Conservation (phyloP, 2,113 vertebrate species). For the Amphiprion ocellaris region DNA sequence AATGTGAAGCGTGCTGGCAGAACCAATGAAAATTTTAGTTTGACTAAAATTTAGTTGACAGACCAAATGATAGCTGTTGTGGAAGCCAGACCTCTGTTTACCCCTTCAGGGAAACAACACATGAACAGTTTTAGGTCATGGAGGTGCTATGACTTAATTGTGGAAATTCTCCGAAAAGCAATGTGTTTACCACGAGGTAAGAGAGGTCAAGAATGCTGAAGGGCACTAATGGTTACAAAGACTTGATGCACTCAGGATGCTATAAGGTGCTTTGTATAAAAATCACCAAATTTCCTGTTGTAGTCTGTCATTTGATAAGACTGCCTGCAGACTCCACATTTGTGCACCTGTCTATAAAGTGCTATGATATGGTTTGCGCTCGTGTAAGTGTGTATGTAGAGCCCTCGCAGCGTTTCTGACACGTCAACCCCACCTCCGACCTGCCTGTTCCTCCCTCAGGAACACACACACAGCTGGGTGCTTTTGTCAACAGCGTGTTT, state of each 20-base stretch:
- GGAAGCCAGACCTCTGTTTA: slow-evolving; percentile 1
- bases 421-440: background rate
- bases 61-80: background rate
- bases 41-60: too few relatives aligned
- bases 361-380: too few relatives aligned
- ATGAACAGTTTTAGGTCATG: background rate
- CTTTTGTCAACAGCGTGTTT: slow-evolving; percentile 4
- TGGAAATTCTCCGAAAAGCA: slow-evolving; percentile 11
- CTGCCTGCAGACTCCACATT: too few relatives aligned
- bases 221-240: slow-evolving; percentile 2
- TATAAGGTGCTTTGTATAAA: background rate
- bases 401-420: background rate
- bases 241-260: background rate
- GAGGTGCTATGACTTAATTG: background rate
- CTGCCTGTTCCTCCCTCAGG: background rate
- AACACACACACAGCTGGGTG: slow-evolving; percentile 6
- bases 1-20: too few relatives aligned
- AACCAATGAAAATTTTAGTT: too few relatives aligned
- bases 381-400: too few relatives aligned
- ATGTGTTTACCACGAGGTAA: background rate
- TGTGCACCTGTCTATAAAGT: background rate
- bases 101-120: background rate
- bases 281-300: background rate
- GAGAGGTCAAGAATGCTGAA: background rate
- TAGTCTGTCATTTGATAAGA: background rate